Conservation (phyloP, 2,113 vertebrate genomes). For the Megaceryle maxima region DNA sequence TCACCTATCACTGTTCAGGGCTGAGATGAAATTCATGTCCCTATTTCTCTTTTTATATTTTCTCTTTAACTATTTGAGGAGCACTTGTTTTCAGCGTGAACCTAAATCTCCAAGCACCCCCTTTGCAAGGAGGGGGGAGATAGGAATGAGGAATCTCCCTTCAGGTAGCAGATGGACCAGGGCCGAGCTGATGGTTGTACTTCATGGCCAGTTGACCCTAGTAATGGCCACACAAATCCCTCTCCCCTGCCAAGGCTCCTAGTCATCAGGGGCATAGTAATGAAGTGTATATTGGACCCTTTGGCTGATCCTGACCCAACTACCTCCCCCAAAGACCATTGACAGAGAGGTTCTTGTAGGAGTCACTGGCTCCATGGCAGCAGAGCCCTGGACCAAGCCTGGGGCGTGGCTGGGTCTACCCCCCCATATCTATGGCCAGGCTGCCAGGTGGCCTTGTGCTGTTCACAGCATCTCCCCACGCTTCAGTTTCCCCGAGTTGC, state of each 20-base stretch:
- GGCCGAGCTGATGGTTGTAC: not conserved
- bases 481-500: not conserved
- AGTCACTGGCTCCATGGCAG: not conserved
- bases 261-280: not conserved
- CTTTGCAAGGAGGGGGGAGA: not conserved
- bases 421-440: not conserved
- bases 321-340: not conserved
- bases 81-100: rapidly evolving
- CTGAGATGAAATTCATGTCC: not conserved
- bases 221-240: not conserved
- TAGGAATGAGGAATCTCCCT: not conserved
- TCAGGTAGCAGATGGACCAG: not conserved
- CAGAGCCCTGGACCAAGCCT: not conserved
- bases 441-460: constrained; percentile 22
- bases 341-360: not conserved
- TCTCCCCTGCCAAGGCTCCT: not conserved
- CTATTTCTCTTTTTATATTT: not conserved
- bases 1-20: not conserved
- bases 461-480: not conserved
- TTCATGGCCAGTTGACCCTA: not conserved
- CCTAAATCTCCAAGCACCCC: not conserved
- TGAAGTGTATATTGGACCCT: not conserved
- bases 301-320: not conserved
- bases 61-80: not conserved
- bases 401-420: not conserved